Base-by-base conservation (phyloP, 2,113 vertebrate genomes). In the Penelope pileata region DNA sequence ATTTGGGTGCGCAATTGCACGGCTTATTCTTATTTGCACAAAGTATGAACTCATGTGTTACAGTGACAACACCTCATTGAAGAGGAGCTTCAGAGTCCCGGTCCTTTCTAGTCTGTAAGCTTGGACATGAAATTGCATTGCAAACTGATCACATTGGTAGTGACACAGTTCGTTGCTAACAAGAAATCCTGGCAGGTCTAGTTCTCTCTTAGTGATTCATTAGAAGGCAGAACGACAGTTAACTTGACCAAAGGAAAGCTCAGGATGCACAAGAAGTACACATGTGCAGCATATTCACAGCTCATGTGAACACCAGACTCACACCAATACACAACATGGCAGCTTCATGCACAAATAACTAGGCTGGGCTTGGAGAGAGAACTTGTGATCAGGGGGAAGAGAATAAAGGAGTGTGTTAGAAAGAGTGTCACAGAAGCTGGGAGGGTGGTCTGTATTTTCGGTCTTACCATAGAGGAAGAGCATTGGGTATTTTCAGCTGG, bases 381-480 rank as follows among this genome's bases (percentile, higher is more conserved):
- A 93, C 91, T 93, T 5, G 91, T 95, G 94, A 82, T 63, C 27
- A 78, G 92, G 85, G 88, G 72, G 83, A 86, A 96, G 85, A 96
- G 92, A 96, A 94, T 95, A 94, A 97, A 97, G 95, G 95, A 95
- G 96, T 97, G 95, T 96, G 91, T 97, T 96, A 95, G 96, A 94
- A 77, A 96, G 90, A 91, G 95, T 97, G 95, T 95, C 97, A 98
- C 97, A 96, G 97, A 97, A 98, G 97, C 97, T 95, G 95, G 96
- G 93, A 97, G 86, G 80, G 88, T 97, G 96, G 97, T 98, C 97
- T 98, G 97, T 98, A 98, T 98, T 98, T 98, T 99, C 30, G 97
- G 98, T 99, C 99, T 99, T 99, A 99, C 99, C 99, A 98, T 99
- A 98, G 98, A 98, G 98, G 98, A 98, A 98, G 98, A 98, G 98